Conservation (phyloP, 2,797 vertebrate genomes). For the Crenuchus spilurus region DNA sequence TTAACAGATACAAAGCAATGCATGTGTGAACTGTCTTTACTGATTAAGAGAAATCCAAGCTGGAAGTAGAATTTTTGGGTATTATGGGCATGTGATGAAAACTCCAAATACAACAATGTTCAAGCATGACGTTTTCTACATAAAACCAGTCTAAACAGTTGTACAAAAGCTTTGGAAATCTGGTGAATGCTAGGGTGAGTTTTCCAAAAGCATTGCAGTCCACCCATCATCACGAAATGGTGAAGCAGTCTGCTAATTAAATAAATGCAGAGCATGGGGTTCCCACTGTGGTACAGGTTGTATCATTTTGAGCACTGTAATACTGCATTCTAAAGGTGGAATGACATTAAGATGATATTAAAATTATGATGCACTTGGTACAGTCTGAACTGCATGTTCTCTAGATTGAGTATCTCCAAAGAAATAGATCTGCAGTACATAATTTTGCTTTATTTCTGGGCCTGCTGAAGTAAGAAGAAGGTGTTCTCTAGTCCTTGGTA, state of each 20-base stretch:
- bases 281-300: not conserved
- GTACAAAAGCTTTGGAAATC: no score
- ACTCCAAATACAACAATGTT: not conserved
- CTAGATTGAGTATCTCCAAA: conserved; percentile 10
- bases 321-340: not conserved
- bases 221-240: no score
- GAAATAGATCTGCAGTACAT: not conserved
- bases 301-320: not conserved
- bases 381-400: not conserved
- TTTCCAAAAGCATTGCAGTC: not conserved
- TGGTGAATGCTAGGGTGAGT: not conserved
- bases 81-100: not conserved
- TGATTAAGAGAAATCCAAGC: conserved; percentile 16
- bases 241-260: no score
- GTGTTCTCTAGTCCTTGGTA: conserved; percentile 42
- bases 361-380: not conserved
- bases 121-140: not conserved
- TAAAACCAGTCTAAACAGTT: not conserved
- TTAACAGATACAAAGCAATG: conserved; percentile 22
- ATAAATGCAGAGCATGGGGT: not conserved
- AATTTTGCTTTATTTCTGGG: conserved; percentile 9
- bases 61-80: not conserved
- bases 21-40: conserved; percentile 3
- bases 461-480: conserved; percentile 36
- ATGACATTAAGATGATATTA: not conserved